Percentiles rank a stretch among this genome's conserved stretches.
Evolutionary conservation across 2,113 vertebrate genomes (phyloP).

Genomic region (Pseudopodoces humilis): DNA sequence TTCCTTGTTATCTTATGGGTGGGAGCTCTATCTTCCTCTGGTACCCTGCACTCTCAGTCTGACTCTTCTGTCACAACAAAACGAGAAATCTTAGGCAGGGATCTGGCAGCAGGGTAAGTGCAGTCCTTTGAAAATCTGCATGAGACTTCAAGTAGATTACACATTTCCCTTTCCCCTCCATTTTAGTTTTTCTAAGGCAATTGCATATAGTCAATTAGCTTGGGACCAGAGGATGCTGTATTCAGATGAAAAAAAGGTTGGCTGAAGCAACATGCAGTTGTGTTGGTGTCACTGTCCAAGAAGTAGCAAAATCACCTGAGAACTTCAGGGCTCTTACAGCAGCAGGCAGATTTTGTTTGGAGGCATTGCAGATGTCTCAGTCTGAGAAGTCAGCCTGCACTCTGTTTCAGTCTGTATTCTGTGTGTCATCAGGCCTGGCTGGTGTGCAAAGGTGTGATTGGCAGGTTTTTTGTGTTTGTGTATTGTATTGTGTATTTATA

Average conservation of each 20-base stretch:
- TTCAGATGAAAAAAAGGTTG: background rate
- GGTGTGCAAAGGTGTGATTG: background rate
- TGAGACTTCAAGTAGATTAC: background rate
- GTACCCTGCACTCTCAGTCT: background rate
- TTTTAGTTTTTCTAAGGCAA: background rate
- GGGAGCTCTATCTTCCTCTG: background rate
- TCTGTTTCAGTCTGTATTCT: background rate
- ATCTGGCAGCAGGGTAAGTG: background rate
- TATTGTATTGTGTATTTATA: fast-evolving
- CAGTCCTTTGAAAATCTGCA: background rate
- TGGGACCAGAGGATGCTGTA: background rate
- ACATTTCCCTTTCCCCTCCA: background rate
- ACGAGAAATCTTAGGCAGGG: background rate
- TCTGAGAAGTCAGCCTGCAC: background rate
- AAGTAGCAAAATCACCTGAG: background rate
- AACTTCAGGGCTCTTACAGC: background rate
- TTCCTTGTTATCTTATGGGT: background rate
- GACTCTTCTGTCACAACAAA: background rate
- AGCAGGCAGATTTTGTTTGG: background rate
- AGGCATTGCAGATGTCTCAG: background rate
- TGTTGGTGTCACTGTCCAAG: background rate
- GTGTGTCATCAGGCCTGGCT: background rate
- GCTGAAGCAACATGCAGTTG: background rate
- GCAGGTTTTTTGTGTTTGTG: background rate
- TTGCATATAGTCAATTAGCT: background rate